These are phyloP conservation scores for Platycnemis pennipes DNA, from an alignment of 2,888 invertebrate genomes.

Conservation along the genomic window DNA sequence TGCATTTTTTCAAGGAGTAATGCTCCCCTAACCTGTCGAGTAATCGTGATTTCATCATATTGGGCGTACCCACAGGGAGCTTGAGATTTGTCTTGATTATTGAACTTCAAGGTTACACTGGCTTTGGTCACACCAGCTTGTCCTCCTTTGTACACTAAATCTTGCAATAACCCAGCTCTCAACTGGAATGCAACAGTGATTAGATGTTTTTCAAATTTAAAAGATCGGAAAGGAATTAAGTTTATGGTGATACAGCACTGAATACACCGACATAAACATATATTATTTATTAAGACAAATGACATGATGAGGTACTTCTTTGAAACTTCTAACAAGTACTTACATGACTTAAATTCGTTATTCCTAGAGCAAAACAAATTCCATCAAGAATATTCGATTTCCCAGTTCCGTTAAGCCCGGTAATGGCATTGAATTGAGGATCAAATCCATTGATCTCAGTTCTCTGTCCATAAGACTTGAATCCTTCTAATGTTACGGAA, in stretches of 20 bases:
- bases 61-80: conserved; percentile 96
- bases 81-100: conserved; percentile 90
- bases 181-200: conserved; percentile 83
- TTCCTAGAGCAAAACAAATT: conserved; percentile 98
- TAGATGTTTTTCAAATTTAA: background rate
- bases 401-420: conserved; percentile 98
- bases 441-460: conserved; percentile 97
- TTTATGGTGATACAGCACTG: no score
- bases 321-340: conserved; percentile 76
- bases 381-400: conserved; percentile 98
- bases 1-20: background rate
- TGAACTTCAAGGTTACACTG: conserved; percentile 96
- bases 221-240: background rate
- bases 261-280: no score
- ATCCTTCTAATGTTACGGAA: conserved; percentile 95
- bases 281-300: background rate
- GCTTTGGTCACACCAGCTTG: conserved; percentile 98
- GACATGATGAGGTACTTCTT: background rate
- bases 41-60: conserved; percentile 94
- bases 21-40: conserved; percentile 87
- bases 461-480: conserved; percentile 97
- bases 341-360: conserved; percentile 94
- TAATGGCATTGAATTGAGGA: conserved; percentile 97
- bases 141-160: conserved; percentile 98
- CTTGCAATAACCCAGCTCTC: conserved; percentile 93